Percentiles rank a stretch among this genome's conserved stretches.
These are phyloP conservation scores for Suncus etruscus DNA, from an alignment of 2,113 vertebrate genomes.

Conservation along the genomic window DNA sequence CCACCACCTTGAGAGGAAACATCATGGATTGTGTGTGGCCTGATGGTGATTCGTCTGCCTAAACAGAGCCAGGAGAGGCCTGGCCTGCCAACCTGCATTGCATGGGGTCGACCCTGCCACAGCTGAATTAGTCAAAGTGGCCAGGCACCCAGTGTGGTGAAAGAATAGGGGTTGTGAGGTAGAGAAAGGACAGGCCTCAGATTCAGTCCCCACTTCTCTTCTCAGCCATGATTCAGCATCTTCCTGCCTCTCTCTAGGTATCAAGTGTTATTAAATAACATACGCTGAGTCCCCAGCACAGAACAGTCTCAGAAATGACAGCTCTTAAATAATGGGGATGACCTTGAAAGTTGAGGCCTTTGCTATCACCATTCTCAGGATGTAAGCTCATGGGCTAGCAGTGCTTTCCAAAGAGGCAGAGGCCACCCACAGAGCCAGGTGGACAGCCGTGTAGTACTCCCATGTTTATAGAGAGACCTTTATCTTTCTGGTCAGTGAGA, in stretches of 20 bases:
- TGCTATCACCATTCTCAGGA: not conserved
- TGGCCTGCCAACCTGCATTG: not conserved
- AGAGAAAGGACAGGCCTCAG: no score
- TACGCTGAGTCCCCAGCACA: not conserved
- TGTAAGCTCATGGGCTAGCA: no score
- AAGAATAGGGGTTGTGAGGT: no score
- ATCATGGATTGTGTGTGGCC: fast-evolving
- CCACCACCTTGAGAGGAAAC: not conserved
- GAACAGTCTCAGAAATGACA: not conserved
- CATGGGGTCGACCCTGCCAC: not conserved
- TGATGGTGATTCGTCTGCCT: not conserved
- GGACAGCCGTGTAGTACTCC: not conserved
- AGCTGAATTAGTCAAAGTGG: not conserved
- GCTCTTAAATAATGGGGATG: not conserved
- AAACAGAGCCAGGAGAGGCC: not conserved
- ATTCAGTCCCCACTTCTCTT: not conserved
- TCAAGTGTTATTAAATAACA: not conserved
- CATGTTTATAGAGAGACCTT: no score
- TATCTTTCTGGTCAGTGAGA: no score
- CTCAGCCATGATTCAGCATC: not conserved
- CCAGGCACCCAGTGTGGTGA: no score
- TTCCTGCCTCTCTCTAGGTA: not conserved
- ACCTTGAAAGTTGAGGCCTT: not conserved
- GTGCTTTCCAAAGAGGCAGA: fast-evolving
- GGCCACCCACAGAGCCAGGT: not conserved